phyloP scores from a whole-genome alignment of 2,888 invertebrate genomes.

The Alsophila aescularia region DNA sequence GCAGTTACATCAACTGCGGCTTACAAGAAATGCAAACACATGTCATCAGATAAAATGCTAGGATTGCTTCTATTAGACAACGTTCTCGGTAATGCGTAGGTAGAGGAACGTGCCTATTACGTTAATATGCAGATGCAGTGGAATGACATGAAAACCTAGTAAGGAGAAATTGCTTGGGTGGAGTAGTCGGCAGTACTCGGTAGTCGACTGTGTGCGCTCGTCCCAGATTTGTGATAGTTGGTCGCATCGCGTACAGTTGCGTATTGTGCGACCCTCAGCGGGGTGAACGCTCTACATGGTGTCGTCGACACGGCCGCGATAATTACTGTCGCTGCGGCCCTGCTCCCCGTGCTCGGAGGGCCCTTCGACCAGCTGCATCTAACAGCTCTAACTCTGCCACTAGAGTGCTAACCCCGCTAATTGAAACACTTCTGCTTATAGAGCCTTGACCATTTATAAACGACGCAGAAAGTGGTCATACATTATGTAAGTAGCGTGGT shows the following conservation, averaged over 20 bases:
- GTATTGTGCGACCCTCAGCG: slow-evolving; percentile 72
- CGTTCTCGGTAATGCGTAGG: slow-evolving; percentile 26
- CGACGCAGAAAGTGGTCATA: slow-evolving; percentile 21
- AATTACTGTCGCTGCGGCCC: slow-evolving; percentile 78
- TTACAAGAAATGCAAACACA: slow-evolving; percentile 31
- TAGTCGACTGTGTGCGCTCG: slow-evolving; percentile 44
- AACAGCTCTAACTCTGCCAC: slow-evolving; percentile 41
- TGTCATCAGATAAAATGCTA: slow-evolving; percentile 31
- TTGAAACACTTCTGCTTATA: slow-evolving; percentile 50
- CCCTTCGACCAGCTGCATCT: slow-evolving; percentile 50
- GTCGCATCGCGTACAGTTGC: slow-evolving; percentile 63
- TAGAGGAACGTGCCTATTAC: slow-evolving; percentile 12
- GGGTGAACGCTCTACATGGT: slow-evolving; percentile 80
- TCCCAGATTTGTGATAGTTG: slow-evolving; percentile 70
- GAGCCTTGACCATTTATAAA: slow-evolving; percentile 34
- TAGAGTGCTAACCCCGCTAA: slow-evolving; percentile 50
- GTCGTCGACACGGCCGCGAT: slow-evolving; percentile 81
- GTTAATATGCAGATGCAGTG: slow-evolving; percentile 19
- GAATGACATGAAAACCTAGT: slow-evolving; percentile 51
- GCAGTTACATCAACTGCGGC: slow-evolving; percentile 33
- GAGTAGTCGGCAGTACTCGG: slow-evolving; percentile 17
- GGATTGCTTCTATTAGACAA: slow-evolving; percentile 27
- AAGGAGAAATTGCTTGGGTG: slow-evolving; percentile 48
- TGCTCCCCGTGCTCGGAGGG: slow-evolving; percentile 49
- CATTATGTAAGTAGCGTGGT: slow-evolving; percentile 18